Base-by-base conservation (phyloP, 1,140 invertebrate species). In the Ceratina australensis region DNA sequence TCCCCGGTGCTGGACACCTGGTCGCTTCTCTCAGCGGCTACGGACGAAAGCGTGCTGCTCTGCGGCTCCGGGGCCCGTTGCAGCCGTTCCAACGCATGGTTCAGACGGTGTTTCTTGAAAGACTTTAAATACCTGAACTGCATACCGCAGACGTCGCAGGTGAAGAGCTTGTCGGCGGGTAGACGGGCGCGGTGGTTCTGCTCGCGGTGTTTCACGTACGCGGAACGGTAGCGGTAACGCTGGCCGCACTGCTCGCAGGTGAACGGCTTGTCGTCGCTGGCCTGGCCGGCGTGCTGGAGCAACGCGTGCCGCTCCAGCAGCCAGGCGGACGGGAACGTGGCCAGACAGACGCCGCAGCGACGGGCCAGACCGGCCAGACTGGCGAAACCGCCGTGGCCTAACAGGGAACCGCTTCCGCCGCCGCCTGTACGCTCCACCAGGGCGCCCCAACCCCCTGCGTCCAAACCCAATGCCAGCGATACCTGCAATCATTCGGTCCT, bases 181-280 rank as follows among this genome's bases (percentile, higher is more conserved):
- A 97, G 91, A 1, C 96, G 93, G 2, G 96, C 96, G 0, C 96
- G 94, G 86, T 98, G 97, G 87, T 97, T 97, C 90, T 97, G 96
- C 88, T 97, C 97, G 60, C 96, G 94, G 88, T 97, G 97, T 86
- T 97, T 97, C 49, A 97, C 95, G 90, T 97, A 98, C 10, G 96
- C 96, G 22, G 96, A 97, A 61, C 96, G 94, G 87, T 97, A 97
- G 79, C 96, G 94, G 90, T 98, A 98, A 84, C 96, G 96, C 85
- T 98, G 97, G 12, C 97, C 97, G 90, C 97, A 98, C 87, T 97
- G 96, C 85, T 97, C 96, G 92, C 97, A 98, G 13, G 97, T 96
- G 91, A 97, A 97, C n/a, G 96, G 96, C 87, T 97, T 98, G 89
- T 97, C 96, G 82, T 96, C 95, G 87, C 93, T 93, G 78, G 91